Conservation (phyloP, 2,113 vertebrate species). For the Thermophis baileyi region DNA sequence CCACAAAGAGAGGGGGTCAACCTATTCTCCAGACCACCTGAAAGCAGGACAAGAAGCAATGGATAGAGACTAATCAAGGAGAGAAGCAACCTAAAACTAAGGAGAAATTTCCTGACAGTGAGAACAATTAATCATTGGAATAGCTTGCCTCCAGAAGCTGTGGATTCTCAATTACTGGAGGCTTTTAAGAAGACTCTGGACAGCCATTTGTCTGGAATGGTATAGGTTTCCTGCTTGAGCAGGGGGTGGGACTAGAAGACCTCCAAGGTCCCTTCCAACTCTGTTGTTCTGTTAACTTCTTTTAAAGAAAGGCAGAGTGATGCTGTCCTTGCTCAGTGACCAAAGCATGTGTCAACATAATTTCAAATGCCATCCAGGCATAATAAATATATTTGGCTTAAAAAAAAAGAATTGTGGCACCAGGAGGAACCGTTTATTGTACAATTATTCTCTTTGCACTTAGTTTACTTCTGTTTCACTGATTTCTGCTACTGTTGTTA, state of each 20-base stretch:
- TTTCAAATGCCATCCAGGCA: background rate
- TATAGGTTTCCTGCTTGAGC: background rate
- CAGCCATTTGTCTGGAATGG: background rate
- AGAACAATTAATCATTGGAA: background rate
- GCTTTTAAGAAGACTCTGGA: background rate
- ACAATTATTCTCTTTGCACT: background rate
- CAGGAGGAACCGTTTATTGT: background rate
- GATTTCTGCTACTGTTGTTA: background rate
- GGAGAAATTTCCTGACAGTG: background rate
- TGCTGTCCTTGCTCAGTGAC: background rate
- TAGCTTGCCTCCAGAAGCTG: background rate
- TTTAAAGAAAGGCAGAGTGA: background rate
- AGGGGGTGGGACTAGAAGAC: background rate
- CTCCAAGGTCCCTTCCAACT: background rate
- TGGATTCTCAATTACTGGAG: background rate
- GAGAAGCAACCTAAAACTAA: background rate
- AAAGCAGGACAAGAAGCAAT: background rate
- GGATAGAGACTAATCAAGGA: background rate
- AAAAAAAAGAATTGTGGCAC: background rate
- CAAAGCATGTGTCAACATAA: background rate
- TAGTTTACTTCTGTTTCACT: background rate
- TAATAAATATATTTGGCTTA: background rate
- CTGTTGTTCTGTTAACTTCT: background rate
- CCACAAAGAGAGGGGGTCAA: no score
- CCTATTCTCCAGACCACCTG: no score